Percentiles rank a stretch among this genome's conserved stretches.
Conservation (phyloP, 2,113 vertebrate species). For the Salminus brasiliensis region DNA sequence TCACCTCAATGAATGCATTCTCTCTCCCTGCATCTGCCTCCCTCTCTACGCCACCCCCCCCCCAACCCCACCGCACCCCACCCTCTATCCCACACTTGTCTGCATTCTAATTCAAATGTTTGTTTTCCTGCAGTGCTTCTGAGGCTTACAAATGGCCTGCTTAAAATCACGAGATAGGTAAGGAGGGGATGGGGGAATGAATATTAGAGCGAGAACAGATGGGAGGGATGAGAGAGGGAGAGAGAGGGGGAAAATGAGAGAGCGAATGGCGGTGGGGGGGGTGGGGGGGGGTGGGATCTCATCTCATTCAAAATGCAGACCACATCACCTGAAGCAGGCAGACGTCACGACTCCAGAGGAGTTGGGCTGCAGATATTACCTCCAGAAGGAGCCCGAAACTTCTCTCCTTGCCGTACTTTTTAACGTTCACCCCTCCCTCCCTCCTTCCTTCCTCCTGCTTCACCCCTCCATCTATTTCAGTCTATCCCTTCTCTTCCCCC, state of each 20-base stretch:
- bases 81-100: slow-evolving; percentile 51
- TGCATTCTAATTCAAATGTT: slow-evolving; percentile 65
- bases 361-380: slow-evolving; percentile 7
- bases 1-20: slow-evolving; percentile 32
- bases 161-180: slow-evolving; percentile 46
- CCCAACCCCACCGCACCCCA: slow-evolving; percentile 34
- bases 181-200: slow-evolving; percentile 12
- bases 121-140: slow-evolving; percentile 58
- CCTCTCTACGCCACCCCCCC: slow-evolving; percentile 29
- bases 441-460: slow-evolving; percentile 21
- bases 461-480: slow-evolving; percentile 26
- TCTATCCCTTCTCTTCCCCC: not conserved
- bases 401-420: not conserved
- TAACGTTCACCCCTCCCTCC: not conserved
- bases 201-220: slow-evolving; percentile 4
- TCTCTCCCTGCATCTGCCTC: slow-evolving; percentile 31
- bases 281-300: too few relatives aligned
- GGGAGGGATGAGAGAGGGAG: not conserved
- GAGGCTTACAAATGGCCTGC: slow-evolving; percentile 57
- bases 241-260: not conserved
- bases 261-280: not conserved
- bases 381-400: not conserved
- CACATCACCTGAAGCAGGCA: slow-evolving; percentile 27
- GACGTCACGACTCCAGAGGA: slow-evolving; percentile 12
- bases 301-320: slow-evolving; percentile 49